Evolutionary conservation across 1,140 invertebrate genomes (phyloP).

Genomic region (Ceratosolen solmsi): DNA sequence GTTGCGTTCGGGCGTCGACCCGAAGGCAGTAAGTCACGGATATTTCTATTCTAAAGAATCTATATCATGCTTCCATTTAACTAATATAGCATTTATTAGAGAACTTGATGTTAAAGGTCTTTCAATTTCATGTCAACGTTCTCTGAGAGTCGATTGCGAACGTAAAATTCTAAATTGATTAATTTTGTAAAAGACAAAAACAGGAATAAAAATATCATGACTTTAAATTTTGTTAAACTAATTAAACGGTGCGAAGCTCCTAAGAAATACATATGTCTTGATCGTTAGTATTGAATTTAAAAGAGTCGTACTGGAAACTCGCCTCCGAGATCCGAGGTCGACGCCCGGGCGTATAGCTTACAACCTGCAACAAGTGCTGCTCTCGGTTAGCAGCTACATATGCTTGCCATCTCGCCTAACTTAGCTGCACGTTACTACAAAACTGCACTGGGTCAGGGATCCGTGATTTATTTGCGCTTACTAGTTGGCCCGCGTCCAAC

Average conservation of each 20-base stretch:
- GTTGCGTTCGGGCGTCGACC: constrained; percentile 45
- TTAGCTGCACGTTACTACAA: constrained; percentile 66
- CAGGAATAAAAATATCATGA: not conserved
- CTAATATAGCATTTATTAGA: not conserved
- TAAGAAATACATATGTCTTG: not conserved
- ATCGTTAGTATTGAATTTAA: not conserved
- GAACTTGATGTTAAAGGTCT: too few species aligned
- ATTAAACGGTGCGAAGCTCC: not conserved
- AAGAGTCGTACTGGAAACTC: not conserved
- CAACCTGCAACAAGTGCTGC: constrained; percentile 68
- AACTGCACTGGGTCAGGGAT: constrained; percentile 74
- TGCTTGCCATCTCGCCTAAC: constrained; percentile 37
- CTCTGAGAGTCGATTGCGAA: too few species aligned
- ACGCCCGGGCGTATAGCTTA: constrained; percentile 63
- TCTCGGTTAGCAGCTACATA: constrained; percentile 13
- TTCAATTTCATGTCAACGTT: too few species aligned
- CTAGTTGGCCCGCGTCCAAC: constrained; percentile 67
- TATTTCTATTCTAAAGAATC: constrained; percentile 27
- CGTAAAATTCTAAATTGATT: too few species aligned
- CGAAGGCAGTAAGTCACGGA: constrained; percentile 5
- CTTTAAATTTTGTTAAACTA: not conserved
- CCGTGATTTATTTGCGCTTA: constrained; percentile 69
- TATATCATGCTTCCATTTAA: not conserved
- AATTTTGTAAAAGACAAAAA: not conserved
- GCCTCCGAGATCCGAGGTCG: constrained; percentile 64